Conservation (phyloP, 1,140 invertebrate genomes). For the Agrypnia vestita region DNA sequence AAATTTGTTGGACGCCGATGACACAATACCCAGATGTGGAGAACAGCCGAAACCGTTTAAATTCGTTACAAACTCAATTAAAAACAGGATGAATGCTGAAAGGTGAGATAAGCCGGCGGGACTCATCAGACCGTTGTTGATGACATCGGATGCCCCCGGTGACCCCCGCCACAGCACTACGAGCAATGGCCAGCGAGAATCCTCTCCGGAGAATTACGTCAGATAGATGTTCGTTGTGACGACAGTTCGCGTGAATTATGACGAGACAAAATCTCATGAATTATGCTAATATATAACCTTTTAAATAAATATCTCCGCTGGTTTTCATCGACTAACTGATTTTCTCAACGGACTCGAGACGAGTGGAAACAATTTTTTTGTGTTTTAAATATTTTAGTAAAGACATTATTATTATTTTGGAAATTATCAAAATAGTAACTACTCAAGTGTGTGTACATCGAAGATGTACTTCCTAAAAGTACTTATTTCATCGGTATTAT, state of each 20-base stretch:
- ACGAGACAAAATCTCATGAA: background rate
- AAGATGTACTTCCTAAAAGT: no score
- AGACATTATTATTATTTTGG: no score
- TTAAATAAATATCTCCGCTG: no score
- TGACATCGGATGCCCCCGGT: slow-evolving; percentile 14
- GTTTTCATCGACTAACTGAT: no score
- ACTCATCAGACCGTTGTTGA: slow-evolving; percentile 7
- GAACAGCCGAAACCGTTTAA: background rate
- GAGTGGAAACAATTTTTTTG: no score
- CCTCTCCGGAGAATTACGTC: background rate
- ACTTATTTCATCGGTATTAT: no score
- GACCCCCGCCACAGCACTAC: background rate
- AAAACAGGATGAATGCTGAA: slow-evolving; percentile 3
- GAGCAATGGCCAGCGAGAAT: no score
- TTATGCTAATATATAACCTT: no score
- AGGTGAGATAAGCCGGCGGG: background rate
- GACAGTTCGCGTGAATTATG: background rate
- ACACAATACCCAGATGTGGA: background rate
- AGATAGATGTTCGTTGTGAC: background rate
- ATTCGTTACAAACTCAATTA: slow-evolving; percentile 25
- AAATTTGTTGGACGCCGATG: background rate
- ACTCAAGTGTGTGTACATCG: no score
- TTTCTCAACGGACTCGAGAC: no score
- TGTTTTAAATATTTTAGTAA: no score
- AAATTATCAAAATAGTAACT: no score